phyloP scores from a whole-genome alignment of 2,797 vertebrate species.

The Myripristis murdjan region DNA sequence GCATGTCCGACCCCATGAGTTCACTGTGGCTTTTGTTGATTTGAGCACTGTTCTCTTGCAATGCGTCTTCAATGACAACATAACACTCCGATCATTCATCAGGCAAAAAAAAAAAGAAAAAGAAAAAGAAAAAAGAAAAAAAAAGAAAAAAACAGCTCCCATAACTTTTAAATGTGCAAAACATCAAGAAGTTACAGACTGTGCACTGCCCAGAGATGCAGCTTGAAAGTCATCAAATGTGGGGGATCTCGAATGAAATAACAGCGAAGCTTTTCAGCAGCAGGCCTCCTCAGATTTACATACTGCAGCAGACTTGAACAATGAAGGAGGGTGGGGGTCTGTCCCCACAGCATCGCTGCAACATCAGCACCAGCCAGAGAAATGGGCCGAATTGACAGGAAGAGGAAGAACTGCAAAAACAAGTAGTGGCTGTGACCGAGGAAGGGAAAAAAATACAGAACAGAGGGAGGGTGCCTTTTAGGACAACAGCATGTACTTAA shows the following conservation, averaged over 20 bases:
- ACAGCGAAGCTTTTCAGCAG: slow-evolving; percentile 3
- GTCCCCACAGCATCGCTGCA: slow-evolving; percentile 25
- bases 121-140: too few species aligned
- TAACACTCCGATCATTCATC: too few species aligned
- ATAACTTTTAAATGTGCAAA: too few species aligned
- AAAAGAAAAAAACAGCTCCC: too few species aligned
- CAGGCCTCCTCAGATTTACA: slow-evolving; percentile 47
- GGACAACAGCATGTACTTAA: background rate
- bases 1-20: background rate
- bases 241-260: background rate
- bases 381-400: slow-evolving; percentile 1
- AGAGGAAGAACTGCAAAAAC: background rate
- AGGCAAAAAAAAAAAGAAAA: too few species aligned
- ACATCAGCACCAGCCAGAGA: slow-evolving; percentile 42
- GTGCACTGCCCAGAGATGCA: too few species aligned
- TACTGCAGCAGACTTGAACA: slow-evolving; percentile 53
- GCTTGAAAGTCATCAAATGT: background rate
- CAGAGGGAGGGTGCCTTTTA: background rate
- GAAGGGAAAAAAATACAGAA: background rate
- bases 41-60: too few species aligned
- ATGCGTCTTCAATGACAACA: too few species aligned
- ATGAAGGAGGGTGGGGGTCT: slow-evolving; percentile 20
- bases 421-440: background rate
- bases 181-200: too few species aligned
- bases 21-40: background rate